Evolutionary conservation across 2,113 vertebrate species (phyloP).

Genomic region (Todiramphus chloris): DNA sequence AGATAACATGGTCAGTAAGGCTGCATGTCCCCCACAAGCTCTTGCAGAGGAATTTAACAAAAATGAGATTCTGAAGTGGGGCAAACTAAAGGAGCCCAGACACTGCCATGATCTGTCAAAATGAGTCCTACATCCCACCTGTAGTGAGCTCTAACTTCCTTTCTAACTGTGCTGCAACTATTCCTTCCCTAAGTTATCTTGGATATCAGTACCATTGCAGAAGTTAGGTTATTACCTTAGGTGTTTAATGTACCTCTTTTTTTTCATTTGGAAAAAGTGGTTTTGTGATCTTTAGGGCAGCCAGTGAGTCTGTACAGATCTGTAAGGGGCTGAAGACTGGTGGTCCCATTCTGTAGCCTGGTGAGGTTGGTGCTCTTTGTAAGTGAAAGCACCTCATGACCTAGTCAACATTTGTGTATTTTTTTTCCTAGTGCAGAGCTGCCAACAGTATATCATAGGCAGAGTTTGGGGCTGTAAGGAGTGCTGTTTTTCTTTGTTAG

Average conservation of each 20-base stretch:
- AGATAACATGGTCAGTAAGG: too few species aligned
- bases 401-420: background rate
- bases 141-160: background rate
- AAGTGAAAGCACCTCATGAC: background rate
- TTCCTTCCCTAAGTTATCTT: background rate
- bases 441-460: background rate
- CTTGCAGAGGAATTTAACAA: background rate
- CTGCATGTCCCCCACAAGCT: background rate
- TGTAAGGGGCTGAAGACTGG: background rate
- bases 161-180: background rate
- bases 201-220: background rate
- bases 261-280: background rate
- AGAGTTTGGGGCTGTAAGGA: background rate
- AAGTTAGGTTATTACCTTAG: background rate
- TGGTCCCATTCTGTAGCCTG: background rate
- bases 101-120: background rate
- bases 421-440: background rate
- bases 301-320: background rate
- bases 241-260: background rate
- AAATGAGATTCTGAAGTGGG: background rate
- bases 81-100: background rate
- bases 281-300: background rate
- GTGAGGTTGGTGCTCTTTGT: background rate
- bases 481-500: background rate
- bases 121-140: background rate